Evolutionary conservation across 2,113 vertebrate species (phyloP).

Genomic region (Otus sunia): DNA sequence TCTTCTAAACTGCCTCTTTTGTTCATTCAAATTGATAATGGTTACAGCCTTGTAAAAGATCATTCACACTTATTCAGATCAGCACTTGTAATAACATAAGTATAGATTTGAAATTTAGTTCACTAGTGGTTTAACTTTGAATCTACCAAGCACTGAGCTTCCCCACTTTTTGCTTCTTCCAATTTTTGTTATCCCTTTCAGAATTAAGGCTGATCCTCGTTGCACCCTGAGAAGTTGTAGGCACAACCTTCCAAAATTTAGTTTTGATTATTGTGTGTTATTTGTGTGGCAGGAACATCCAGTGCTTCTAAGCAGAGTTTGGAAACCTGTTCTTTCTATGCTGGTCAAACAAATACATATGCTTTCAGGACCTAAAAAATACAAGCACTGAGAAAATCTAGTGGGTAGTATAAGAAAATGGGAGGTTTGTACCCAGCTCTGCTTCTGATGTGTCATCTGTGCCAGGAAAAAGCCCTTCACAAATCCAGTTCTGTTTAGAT

Average conservation of each 20-base stretch:
- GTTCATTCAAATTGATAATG: neutral
- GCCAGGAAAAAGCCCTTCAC: neutral
- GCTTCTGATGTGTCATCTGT: neutral
- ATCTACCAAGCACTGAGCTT: neutral
- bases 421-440: neutral
- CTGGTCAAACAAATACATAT: neutral
- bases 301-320: neutral
- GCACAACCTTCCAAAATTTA: neutral
- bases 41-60: neutral
- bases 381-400: neutral
- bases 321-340: neutral
- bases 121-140: neutral
- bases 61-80: neutral
- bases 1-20: neutral
- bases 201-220: neutral
- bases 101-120: neutral
- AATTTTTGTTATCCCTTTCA: neutral
- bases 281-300: neutral
- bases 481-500: neutral
- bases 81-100: neutral
- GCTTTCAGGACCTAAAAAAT: neutral
- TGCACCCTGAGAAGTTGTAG: neutral
- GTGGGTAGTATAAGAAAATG: neutral
- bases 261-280: neutral
- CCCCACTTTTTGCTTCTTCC: neutral